A percentile compares a stretch with the other conserved stretches of the same genome.
These are phyloP conservation scores for Ornithoptera priamus DNA, from an alignment of 2,888 invertebrate genomes.

Conservation along the genomic window DNA sequence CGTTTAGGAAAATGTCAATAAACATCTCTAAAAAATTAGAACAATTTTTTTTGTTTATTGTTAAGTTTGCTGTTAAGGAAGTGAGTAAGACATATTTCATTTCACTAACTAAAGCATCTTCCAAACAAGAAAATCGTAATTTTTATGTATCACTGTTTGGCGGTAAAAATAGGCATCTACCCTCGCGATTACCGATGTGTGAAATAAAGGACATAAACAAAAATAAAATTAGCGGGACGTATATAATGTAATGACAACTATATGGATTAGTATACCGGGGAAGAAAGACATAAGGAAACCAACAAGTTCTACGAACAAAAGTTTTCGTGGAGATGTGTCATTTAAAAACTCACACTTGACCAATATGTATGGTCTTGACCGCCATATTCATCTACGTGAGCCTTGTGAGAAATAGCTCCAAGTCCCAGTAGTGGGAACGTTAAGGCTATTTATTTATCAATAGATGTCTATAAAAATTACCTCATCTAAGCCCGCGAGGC, in stretches of 20 bases:
- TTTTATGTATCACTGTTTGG: neutral
- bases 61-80: neutral
- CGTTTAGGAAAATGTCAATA: neutral
- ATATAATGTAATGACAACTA: too few relatives aligned
- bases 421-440: neutral
- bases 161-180: neutral
- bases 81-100: neutral
- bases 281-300: too few relatives aligned
- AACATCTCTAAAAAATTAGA: neutral
- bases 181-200: neutral
- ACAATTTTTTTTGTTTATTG: neutral
- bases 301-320: too few relatives aligned
- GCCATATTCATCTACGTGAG: too few relatives aligned
- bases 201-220: neutral
- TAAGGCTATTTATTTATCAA: neutral
- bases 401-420: too few relatives aligned
- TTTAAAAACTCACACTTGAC: too few relatives aligned
- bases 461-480: neutral
- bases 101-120: neutral
- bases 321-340: too few relatives aligned
- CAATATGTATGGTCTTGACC: too few relatives aligned
- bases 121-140: neutral
- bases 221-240: too few relatives aligned
- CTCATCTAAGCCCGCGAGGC: neutral
- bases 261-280: too few relatives aligned